Percentiles rank a stretch among this genome's conserved stretches.
phyloP scores from a whole-genome alignment of 2,797 vertebrate genomes.

The Atherinosoma microstoma region DNA sequence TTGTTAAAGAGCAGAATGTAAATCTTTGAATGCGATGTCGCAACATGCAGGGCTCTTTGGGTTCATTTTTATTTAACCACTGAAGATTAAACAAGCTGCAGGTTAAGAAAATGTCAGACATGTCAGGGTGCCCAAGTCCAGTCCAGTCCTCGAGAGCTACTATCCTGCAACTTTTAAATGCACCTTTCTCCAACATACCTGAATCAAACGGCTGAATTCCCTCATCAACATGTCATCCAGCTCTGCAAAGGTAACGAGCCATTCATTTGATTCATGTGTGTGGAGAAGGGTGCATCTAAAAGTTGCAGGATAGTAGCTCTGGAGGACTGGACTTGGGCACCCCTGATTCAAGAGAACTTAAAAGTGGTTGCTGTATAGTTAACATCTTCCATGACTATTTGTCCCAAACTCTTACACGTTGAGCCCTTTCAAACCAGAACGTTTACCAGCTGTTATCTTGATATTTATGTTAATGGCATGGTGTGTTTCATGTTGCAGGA shows the following conservation, averaged over 20 bases:
- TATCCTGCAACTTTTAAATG: no score
- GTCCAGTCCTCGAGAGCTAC: no score
- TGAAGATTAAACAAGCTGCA: neutral
- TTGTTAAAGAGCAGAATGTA: neutral
- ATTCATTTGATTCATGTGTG: no score
- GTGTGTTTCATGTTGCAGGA: conserved; percentile 41
- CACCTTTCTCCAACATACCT: no score
- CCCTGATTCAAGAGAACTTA: neutral
- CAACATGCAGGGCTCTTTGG: neutral
- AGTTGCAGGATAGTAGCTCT: no score
- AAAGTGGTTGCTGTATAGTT: no score
- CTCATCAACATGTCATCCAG: no score
- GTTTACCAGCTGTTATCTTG: neutral
- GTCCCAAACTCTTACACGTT: neutral
- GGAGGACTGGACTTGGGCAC: no score
- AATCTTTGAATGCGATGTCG: neutral
- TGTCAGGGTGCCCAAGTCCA: neutral
- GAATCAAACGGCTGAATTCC: no score
- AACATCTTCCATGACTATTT: no score
- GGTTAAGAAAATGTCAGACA: neutral
- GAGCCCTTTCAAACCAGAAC: neutral
- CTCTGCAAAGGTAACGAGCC: no score
- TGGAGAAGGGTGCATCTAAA: no score
- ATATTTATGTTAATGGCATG: neutral
- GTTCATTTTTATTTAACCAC: neutral